Base-by-base conservation (phyloP, 2,888 invertebrate genomes). In the Scaptomyza cyrtandrae region DNA sequence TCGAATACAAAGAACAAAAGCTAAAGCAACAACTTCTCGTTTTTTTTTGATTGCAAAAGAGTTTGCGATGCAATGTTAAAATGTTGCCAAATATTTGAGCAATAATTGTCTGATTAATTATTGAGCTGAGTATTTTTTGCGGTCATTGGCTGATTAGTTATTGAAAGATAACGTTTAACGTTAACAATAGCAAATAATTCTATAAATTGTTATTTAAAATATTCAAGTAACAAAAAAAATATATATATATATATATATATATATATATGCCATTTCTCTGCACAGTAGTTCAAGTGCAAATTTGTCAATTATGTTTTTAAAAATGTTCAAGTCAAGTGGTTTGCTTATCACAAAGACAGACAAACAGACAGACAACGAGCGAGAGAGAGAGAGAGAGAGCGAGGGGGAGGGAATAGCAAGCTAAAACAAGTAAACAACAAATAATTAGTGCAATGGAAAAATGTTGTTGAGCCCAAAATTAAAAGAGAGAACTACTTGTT, bases 251-350 rank as follows among this genome's bases (percentile, higher is more conserved):
- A 19, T 19, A 19, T 19, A 19, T 19, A 19, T 19, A n/a, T n/a
- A n/a, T n/a, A n/a, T 1, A 24, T 2, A 3, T 2, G 3, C 24
- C 24, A 24, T 5, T 24, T 24, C 24, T 24, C 5, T 24, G 24
- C 59, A 86, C 87, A 81, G 87, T 84, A 82, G 81, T 82, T 86
- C 85, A 72, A 87, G 86, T 88, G 83, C 77, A 82, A 86, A 86
- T 83, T 87, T 83, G 83, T 87, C 83, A 83, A 86, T 86, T 83
- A 82, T 82, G 75, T 74, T 75, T 53, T 48, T 24, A 33, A 59
- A 58, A 65, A 65, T 78, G 87, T 88, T 83, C 65, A 57, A 37
- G 61, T 87, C 73, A 65, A 83, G 87, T 78, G 75, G 61, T 19
- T 41, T 14, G 56, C 53, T 82, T 87, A 87, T 86, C 86, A 66